Evolutionary conservation across 2,888 invertebrate species (phyloP).

Genomic region (Drepana falcataria): DNA sequence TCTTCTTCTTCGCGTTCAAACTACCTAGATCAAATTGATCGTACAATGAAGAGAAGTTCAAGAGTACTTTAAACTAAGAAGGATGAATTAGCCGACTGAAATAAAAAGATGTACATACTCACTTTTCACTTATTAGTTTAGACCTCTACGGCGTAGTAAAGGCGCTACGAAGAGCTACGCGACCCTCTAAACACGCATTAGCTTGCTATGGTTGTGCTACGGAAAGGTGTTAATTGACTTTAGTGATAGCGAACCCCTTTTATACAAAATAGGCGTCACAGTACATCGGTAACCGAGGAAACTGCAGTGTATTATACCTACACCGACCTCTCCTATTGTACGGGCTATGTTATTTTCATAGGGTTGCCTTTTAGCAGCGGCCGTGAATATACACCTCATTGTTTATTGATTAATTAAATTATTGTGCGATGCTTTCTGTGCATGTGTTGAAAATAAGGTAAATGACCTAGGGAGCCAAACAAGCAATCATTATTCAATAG

Average conservation of each 20-base stretch:
- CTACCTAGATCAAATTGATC: too few species aligned
- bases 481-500: too few species aligned
- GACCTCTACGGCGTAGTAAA: background rate
- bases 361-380: constrained; percentile 8
- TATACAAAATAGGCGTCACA: constrained; percentile 6
- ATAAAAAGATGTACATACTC: background rate
- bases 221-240: background rate
- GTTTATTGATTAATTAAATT: background rate
- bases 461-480: too few species aligned
- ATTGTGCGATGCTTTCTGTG: too few species aligned
- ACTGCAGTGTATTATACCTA: constrained; percentile 10
- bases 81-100: too few species aligned
- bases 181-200: background rate
- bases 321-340: constrained; percentile 14
- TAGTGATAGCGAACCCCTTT: constrained; percentile 5
- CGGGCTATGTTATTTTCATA: constrained; percentile 2
- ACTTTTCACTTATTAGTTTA: background rate
- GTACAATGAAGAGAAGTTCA: too few species aligned
- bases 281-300: background rate
- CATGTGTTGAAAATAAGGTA: too few species aligned
- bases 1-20: too few species aligned
- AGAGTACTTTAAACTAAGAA: too few species aligned
- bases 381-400: too few species aligned
- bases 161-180: background rate
- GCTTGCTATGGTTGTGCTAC: background rate